Evolutionary conservation across 2,797 vertebrate genomes (phyloP).

Genomic region (Lerista edwardsae): DNA sequence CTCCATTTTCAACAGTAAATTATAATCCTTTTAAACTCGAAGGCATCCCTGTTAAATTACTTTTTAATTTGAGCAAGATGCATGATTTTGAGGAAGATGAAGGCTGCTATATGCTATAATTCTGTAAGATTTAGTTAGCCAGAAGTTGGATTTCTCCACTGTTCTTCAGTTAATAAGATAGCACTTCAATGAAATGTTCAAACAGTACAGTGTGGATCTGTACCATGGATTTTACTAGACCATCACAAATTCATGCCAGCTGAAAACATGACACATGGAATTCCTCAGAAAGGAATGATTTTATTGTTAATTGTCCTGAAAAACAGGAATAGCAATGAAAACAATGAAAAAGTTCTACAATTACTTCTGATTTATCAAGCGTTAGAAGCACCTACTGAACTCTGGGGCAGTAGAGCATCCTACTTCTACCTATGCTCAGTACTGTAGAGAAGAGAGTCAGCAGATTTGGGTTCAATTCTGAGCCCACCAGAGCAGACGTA

Average conservation of each 20-base stretch:
- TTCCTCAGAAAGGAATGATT: not conserved
- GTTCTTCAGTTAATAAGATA: not conserved
- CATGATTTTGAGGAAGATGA: not conserved
- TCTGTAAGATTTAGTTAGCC: not conserved
- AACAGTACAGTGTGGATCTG: not conserved
- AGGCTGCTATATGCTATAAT: not conserved
- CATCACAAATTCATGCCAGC: not conserved
- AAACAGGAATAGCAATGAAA: conserved; percentile 1
- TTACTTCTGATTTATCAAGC: not conserved
- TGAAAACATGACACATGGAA: not conserved
- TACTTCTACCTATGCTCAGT: not conserved
- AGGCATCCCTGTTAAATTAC: not conserved
- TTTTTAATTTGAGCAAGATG: conserved; percentile 8
- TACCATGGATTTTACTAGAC: not conserved
- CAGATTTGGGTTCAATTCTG: no score
- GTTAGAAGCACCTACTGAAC: not conserved
- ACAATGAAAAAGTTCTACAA: conserved; percentile 4
- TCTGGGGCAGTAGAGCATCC: not conserved
- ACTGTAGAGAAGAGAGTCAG: not conserved
- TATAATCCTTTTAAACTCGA: not conserved
- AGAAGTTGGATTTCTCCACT: no score
- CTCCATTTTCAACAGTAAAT: not conserved
- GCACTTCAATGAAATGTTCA: not conserved
- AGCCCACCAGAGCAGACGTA: no score
- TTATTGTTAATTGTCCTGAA: not conserved